Evolutionary conservation across 2,888 invertebrate species (phyloP).

Genomic region (Microctonus aethiopoides): DNA sequence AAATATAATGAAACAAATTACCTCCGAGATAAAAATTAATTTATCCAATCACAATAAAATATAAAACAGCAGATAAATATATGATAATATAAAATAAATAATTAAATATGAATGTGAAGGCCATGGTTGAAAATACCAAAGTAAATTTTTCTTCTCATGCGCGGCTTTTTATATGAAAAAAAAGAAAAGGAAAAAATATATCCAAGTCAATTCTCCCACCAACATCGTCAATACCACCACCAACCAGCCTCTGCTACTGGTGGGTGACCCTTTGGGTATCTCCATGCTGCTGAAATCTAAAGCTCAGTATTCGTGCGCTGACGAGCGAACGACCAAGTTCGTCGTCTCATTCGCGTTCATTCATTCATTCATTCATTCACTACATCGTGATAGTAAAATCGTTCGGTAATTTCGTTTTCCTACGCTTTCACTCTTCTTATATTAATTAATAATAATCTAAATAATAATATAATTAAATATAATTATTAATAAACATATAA

Average conservation of each 20-base stretch:
- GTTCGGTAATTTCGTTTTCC: neutral
- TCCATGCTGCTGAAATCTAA: constrained; percentile 27
- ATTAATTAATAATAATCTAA: neutral
- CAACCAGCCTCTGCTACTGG: constrained; percentile 7
- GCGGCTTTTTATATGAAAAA: too few species aligned
- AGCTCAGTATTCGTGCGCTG: constrained; percentile 43
- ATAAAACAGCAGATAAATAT: neutral
- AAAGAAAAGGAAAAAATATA: too few species aligned
- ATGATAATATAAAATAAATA: neutral
- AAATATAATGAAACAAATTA: neutral
- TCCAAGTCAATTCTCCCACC: constrained; percentile 21
- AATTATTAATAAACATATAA: neutral
- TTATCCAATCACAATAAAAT: neutral
- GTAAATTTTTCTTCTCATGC: neutral
- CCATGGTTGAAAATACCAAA: constrained; percentile 25
- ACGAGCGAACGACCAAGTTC: constrained; percentile 43
- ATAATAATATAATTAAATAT: neutral
- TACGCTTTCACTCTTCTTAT: neutral
- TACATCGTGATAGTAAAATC: neutral
- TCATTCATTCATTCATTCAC: constrained; percentile 21
- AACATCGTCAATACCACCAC: constrained; percentile 32
- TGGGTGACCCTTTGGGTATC: constrained; percentile 32
- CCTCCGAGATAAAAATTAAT: too few species aligned
- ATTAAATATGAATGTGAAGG: constrained; percentile 16
- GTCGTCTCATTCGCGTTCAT: constrained; percentile 39